Percentiles rank a stretch among this genome's conserved stretches.
phyloP scores from a whole-genome alignment of 2,888 invertebrate genomes.

The Brenthis ino region DNA sequence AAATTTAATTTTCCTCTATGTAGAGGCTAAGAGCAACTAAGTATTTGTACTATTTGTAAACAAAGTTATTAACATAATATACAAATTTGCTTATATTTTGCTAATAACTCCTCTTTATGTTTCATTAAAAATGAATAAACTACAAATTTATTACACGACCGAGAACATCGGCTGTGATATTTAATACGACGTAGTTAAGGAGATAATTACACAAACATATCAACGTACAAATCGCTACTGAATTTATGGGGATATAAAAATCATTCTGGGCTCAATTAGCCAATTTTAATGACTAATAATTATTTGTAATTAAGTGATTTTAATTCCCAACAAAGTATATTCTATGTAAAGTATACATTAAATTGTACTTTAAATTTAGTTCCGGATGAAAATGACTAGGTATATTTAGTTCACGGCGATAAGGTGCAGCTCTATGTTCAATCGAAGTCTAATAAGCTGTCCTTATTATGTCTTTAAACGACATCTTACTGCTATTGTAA shows the following conservation, averaged over 20 bases:
- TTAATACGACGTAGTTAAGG: slow-evolving; percentile 14
- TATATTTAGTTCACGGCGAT: too few species aligned
- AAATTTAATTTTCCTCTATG: too few species aligned
- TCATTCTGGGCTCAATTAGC: slow-evolving; percentile 27
- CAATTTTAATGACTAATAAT: slow-evolving; percentile 19
- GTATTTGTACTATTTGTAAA: too few species aligned
- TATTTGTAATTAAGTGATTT: slow-evolving; percentile 12
- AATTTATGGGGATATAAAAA: slow-evolving; percentile 31
- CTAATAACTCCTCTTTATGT: not conserved
- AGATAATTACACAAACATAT: slow-evolving; percentile 30
- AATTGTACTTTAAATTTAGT: too few species aligned
- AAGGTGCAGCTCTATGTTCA: too few species aligned
- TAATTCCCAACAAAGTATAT: slow-evolving; percentile 11
- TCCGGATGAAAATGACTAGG: too few species aligned
- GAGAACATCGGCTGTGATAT: not conserved
- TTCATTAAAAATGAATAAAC: slow-evolving; percentile 6
- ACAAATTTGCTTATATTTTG: not conserved
- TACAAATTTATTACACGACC: not conserved
- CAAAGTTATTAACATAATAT: not conserved
- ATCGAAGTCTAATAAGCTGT: too few species aligned
- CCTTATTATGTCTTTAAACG: too few species aligned
- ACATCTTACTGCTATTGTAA: too few species aligned
- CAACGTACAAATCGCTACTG: slow-evolving; percentile 22
- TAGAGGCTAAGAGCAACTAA: too few species aligned
- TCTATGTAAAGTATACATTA: not conserved